Conservation (phyloP, 2,113 vertebrate species). For the Seriola rivoliana region DNA sequence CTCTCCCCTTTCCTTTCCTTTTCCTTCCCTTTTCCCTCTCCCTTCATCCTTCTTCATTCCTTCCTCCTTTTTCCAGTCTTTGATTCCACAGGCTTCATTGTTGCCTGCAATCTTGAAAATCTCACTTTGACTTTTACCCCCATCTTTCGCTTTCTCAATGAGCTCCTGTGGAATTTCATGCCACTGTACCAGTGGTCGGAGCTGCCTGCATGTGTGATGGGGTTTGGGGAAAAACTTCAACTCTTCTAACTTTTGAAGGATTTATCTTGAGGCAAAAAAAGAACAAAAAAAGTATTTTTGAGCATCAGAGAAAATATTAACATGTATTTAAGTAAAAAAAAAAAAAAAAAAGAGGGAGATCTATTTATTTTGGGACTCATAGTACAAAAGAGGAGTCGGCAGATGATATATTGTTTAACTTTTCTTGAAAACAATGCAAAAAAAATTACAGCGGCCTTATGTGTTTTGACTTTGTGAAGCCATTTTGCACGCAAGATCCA, state of each 20-base stretch:
- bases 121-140: slow-evolving; percentile 41
- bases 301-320: slow-evolving; percentile 82
- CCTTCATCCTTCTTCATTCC: slow-evolving; percentile 73
- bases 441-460: slow-evolving; percentile 81
- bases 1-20: slow-evolving; percentile 70
- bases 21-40: slow-evolving; percentile 68
- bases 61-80: slow-evolving; percentile 53
- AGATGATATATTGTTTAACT: slow-evolving; percentile 83
- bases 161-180: slow-evolving; percentile 61
- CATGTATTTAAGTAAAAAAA: slow-evolving; percentile 81
- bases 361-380: slow-evolving; percentile 84
- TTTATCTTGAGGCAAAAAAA: slow-evolving; percentile 67
- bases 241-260: slow-evolving; percentile 76
- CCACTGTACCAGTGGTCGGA: slow-evolving; percentile 67
- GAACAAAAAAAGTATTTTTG: slow-evolving; percentile 78
- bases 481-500: slow-evolving; percentile 83
- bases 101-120: slow-evolving; percentile 74
- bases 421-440: slow-evolving; percentile 90
- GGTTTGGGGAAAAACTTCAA: slow-evolving; percentile 50
- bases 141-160: slow-evolving; percentile 45
- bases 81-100: slow-evolving; percentile 78
- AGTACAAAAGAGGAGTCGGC: slow-evolving; percentile 72
- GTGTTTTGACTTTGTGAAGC: slow-evolving; percentile 83
- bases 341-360: slow-evolving; percentile 76
- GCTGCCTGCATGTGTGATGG: slow-evolving; percentile 71